Evolutionary conservation across 2,888 invertebrate genomes (phyloP), one percentile per base, ranked within the genome.

Genomic region (Zelleria hepariella): DNA sequence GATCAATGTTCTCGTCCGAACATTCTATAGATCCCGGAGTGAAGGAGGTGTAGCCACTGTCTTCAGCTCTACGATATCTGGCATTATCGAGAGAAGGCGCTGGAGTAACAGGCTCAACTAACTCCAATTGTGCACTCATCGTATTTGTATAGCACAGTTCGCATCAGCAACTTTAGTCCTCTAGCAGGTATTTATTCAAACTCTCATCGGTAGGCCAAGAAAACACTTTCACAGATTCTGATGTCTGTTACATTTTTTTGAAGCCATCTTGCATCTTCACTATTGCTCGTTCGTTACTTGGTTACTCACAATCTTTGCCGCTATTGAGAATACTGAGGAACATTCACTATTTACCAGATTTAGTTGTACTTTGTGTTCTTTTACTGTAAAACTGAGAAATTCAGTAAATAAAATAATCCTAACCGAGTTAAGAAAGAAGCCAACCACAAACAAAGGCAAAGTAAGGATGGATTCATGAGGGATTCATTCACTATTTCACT

Each of bases 41-140:
- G 63, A 75, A 81, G 1, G 83, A 80, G 60, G 86, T 83, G 65
- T 87, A 88, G 51, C 88, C 88, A 68, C 88, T 88, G 63, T 88
- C 88, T 68, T 87, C 86, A n/a, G 75, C 68, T 63, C 74, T 79
- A 65, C 75, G 79, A 65, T 77, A 76, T 62, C 73, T 76, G 47
- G 73, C 67, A 62, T 68, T 77, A 27, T 76, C 73, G 60, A n/a
- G n/a, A n/a, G 77, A 67, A 60, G 80, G 60, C 23, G 74, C 72
- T 32, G 81, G 80, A 48, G 81, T 77, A 8, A 74, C 66, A 60
- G 79, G 69, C 55, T 80, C 77, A 54, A 70, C 65, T 59, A 75
- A 74, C 62, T 78, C 77, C 2, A 80, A 64, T 60, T 77, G 80
- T 56, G 82, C 66, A 67, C 85, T 80, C 86, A 86, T 86, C 62